Conservation (phyloP, 2,113 vertebrate genomes). For the Arvicanthis niloticus region DNA sequence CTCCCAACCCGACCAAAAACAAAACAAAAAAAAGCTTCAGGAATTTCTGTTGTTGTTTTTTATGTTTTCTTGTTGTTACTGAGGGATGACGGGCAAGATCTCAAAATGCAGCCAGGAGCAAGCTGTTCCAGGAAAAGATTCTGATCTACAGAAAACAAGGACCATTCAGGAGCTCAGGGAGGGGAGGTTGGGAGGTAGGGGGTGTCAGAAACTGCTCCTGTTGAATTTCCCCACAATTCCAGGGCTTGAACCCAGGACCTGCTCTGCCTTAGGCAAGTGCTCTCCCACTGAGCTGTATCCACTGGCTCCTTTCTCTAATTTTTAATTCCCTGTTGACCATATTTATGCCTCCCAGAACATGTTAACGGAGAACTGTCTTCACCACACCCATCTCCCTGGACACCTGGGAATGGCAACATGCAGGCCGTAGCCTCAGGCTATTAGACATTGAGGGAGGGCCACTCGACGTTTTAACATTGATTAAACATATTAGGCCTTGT, state of each 20-base stretch:
- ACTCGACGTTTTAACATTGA: neutral
- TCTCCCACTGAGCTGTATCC: neutral
- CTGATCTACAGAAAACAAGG: slow-evolving; percentile 43
- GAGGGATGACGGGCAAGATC: neutral
- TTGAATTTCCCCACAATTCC: no score
- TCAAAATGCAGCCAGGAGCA: slow-evolving; percentile 51
- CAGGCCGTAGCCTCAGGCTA: neutral
- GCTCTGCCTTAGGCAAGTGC: neutral
- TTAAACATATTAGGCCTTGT: neutral
- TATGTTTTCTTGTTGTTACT: slow-evolving; percentile 29
- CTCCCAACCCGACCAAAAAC: neutral
- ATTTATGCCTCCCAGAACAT: neutral
- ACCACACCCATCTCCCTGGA: neutral
- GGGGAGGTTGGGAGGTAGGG: neutral
- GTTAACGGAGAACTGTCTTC: neutral
- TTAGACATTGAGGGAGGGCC: neutral
- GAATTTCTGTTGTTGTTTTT: slow-evolving; percentile 55
- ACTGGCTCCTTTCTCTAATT: neutral
- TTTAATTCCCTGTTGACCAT: slow-evolving; percentile 20
- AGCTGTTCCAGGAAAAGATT: slow-evolving; percentile 48
- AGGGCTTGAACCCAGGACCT: neutral
- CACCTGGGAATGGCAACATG: neutral
- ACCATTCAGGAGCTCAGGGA: neutral
- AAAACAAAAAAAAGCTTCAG: neutral
- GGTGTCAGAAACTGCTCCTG: neutral